Evolutionary conservation across 2,888 invertebrate species (phyloP).

Genomic region (Glaucopsyche alexis): DNA sequence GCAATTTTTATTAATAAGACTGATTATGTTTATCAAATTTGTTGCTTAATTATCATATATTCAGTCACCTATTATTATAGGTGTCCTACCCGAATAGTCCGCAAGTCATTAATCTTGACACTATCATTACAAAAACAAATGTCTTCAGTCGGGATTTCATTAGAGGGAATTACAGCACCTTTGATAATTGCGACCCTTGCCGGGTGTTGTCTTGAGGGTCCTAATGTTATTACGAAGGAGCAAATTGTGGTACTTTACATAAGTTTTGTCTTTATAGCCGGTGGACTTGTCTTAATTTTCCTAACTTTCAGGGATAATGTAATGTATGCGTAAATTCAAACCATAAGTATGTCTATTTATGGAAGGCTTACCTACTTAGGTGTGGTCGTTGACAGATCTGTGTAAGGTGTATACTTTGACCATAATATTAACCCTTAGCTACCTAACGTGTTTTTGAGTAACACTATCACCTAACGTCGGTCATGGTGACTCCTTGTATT

Average conservation of each 20-base stretch:
- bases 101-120: constrained; percentile 2
- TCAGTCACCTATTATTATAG: background rate
- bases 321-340: too few relatives aligned
- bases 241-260: constrained; percentile 27
- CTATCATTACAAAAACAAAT: constrained; percentile 2
- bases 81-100: background rate
- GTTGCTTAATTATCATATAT: too few relatives aligned
- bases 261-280: constrained; percentile 22
- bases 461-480: too few relatives aligned
- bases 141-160: constrained; percentile 29
- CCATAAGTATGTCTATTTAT: too few relatives aligned
- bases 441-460: too few relatives aligned
- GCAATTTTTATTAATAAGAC: too few relatives aligned
- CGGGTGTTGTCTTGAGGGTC: constrained; percentile 19
- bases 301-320: background rate
- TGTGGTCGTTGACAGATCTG: too few relatives aligned
- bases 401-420: too few relatives aligned
- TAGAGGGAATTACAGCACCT: constrained; percentile 32
- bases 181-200: constrained; percentile 33
- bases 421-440: too few relatives aligned
- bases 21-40: too few relatives aligned
- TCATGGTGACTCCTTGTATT: too few relatives aligned
- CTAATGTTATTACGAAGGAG: constrained; percentile 25
- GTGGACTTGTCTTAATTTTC: constrained; percentile 25
- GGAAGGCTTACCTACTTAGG: too few relatives aligned